Conservation (phyloP, 1,140 invertebrate species). For the Nasonia longicornis region DNA sequence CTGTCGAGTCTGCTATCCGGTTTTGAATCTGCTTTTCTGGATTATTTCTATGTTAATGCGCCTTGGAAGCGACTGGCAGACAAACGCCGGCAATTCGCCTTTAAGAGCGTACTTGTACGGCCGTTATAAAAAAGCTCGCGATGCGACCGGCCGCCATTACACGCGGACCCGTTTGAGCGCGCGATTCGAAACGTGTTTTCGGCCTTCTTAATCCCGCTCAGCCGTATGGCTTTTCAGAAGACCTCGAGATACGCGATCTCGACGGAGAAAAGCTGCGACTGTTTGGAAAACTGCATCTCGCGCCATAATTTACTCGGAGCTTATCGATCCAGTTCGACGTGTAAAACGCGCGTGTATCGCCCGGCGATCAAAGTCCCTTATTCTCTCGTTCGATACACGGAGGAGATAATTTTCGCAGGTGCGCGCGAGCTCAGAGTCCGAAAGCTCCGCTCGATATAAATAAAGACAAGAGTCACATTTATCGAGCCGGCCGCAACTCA, state of each 20-base stretch:
- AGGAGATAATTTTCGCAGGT: conserved; percentile 11
- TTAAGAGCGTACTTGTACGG: neutral
- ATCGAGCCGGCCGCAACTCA: conserved; percentile 14
- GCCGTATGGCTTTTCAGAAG: neutral
- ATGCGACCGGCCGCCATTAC: neutral
- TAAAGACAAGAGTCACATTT: conserved; percentile 24
- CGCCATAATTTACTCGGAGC: neutral
- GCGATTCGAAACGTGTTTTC: neutral
- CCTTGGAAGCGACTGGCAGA: neutral
- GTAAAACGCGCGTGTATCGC: neutral
- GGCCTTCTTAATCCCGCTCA: neutral
- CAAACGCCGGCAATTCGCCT: neutral
- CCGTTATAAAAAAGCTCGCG: neutral
- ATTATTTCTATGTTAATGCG: neutral
- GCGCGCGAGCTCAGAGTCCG: neutral
- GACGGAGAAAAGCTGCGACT: neutral
- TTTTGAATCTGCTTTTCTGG: neutral
- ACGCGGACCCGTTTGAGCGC: neutral
- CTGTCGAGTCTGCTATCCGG: neutral
- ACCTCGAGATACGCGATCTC: neutral
- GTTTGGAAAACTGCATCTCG: neutral
- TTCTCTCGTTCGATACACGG: neutral
- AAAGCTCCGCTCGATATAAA: conserved; percentile 14
- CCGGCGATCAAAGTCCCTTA: neutral
- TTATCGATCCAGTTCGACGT: conserved; percentile 18